Evolutionary conservation across 2,888 invertebrate species (phyloP), one percentile per base, ranked within the genome.

Genomic region (Calliphora vomitoria): DNA sequence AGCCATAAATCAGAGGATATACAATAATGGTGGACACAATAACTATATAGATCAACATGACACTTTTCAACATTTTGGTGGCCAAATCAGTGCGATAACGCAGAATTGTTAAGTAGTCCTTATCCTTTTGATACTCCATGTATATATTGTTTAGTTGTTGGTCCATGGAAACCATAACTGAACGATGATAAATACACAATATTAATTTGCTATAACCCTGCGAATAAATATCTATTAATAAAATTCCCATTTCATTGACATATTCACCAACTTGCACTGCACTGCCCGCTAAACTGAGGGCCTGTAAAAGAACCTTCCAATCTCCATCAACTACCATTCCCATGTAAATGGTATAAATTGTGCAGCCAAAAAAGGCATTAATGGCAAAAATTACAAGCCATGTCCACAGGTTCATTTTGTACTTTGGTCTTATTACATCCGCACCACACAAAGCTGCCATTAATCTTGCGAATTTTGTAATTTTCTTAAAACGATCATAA

Each of bases 331-430:
- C 3, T 0, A 89, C 41, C 1, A 90, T 50, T 0, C 91, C 91
- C 47, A 89, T 79, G 38, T 91, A 91, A 1, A 92, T 79, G 0
- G 92, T 92, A 62, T 92, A 92, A 0, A 72, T 58, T 1, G 91
- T 90, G 13, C 89, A 90, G n/a, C 25, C 62, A 3, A 89, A 90
- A 8, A 83, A 91, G 5, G 78, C 35, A 8, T 84, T 50, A 5
- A 89, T 86, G 0, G 88, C 53, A 1, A n/a, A 3, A 0, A 90
- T 74, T 0, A 91, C 79, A 0, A 71, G 4, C 53, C 90, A 91
- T 0, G 91, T 92, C 2, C 89, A 31, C 15, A 79, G 44, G 80
- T 86, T 89, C 83, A 89, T 88, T 2, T 64, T 89, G 44, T 78
- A 91, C 8, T 90, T 71, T 0, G 44, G 13, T 13, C 13, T 11